phyloP scores from a whole-genome alignment of 2,797 vertebrate species.

The Darevskia mixta region DNA sequence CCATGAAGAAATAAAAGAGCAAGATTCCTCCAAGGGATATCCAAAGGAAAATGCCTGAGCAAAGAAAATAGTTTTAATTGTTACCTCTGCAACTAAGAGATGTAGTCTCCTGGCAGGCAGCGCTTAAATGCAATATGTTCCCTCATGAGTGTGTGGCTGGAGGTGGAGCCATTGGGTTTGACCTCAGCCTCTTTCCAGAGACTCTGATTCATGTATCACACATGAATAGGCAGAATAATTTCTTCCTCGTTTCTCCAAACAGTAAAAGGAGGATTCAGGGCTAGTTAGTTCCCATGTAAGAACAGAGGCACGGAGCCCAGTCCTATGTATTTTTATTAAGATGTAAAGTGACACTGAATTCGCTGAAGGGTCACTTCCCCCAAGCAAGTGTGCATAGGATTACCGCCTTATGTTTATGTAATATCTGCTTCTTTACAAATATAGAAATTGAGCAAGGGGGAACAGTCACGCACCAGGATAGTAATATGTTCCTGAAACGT shows the following conservation, averaged over 20 bases:
- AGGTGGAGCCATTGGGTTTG: not conserved
- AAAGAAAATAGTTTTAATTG: not conserved
- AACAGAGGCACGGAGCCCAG: not conserved
- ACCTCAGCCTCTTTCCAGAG: not conserved
- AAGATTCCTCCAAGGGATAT: not conserved
- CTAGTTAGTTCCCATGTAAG: not conserved
- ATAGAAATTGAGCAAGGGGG: not conserved
- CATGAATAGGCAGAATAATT: not conserved
- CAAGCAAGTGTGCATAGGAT: not conserved
- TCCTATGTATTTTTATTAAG: not conserved
- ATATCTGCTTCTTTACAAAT: not conserved
- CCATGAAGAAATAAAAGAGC: not conserved
- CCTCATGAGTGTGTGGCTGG: too few species aligned
- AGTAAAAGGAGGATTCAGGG: not conserved
- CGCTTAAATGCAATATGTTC: too few species aligned
- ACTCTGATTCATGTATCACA: not conserved
- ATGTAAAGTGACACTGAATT: not conserved
- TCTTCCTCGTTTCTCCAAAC: not conserved
- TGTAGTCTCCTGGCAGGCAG: too few species aligned
- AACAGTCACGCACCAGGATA: not conserved
- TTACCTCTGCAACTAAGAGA: not conserved
- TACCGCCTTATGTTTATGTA: not conserved
- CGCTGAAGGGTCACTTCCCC: not conserved
- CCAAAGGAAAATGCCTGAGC: not conserved
- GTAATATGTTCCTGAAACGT: not conserved